These are phyloP conservation scores for Acanthosepion lycidas DNA, from an alignment of 2,888 invertebrate genomes.

Conservation along the genomic window DNA sequence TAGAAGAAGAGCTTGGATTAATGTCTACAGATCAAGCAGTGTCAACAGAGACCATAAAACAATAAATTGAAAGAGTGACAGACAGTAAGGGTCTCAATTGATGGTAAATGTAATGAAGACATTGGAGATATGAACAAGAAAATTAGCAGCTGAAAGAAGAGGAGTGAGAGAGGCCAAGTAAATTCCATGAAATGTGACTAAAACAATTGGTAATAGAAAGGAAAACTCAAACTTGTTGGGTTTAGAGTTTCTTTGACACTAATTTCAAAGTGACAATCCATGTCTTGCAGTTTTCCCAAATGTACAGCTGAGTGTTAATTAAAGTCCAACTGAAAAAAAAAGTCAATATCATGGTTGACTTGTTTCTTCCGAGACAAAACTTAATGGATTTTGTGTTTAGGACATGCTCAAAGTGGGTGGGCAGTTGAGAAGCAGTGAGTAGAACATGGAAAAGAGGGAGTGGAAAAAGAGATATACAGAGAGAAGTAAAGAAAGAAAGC, in stretches of 20 bases:
- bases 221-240: background rate
- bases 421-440: background rate
- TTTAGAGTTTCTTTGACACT: background rate
- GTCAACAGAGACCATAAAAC: background rate
- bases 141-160: background rate
- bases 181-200: background rate
- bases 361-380: background rate
- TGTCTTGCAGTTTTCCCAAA: slow-evolving; percentile 33
- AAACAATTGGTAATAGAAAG: background rate
- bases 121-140: background rate
- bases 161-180: background rate
- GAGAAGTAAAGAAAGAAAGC: background rate
- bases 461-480: background rate
- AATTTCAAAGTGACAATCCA: slow-evolving; percentile 17
- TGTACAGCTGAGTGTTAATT: background rate
- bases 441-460: background rate
- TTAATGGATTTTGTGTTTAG: background rate
- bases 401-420: background rate
- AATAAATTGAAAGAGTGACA: background rate
- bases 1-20: background rate
- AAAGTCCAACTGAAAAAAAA: background rate
- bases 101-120: background rate
- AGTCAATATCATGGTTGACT: slow-evolving; percentile 14
- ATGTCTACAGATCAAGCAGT: background rate
- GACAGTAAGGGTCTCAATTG: background rate